A percentile compares a stretch with the other conserved stretches of the same genome.
Evolutionary conservation across 2,113 vertebrate species (phyloP).

Genomic region (Osmerus eperlanus): DNA sequence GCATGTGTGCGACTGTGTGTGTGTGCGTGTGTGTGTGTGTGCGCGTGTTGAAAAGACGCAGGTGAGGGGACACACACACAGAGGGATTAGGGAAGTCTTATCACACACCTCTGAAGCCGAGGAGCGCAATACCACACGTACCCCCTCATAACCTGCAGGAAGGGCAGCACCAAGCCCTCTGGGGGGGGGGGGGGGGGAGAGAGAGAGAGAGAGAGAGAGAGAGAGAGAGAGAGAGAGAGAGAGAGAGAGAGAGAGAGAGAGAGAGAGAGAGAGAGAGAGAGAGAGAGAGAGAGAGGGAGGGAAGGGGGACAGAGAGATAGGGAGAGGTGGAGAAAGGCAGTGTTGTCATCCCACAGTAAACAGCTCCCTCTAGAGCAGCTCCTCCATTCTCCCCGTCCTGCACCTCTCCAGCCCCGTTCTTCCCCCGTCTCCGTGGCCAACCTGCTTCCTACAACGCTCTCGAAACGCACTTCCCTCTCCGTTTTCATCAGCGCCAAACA

Average conservation of each 20-base stretch:
- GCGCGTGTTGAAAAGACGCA: too few relatives aligned
- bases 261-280: background rate
- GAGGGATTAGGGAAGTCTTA: constrained; percentile 38
- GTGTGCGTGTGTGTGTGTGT: too few relatives aligned
- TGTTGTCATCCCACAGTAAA: constrained; percentile 53
- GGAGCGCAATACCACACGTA: constrained; percentile 47
- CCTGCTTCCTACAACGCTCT: background rate
- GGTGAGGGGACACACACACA: constrained; percentile 6
- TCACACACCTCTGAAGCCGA: constrained; percentile 36
- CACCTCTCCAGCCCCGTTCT: background rate
- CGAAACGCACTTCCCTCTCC: too few relatives aligned
- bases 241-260: background rate
- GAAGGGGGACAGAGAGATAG: background rate
- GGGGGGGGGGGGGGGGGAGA: too few relatives aligned
- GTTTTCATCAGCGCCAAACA: too few relatives aligned
- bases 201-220: too few relatives aligned
- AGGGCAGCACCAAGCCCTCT: too few relatives aligned
- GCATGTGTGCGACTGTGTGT: background rate
- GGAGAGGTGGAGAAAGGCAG: constrained; percentile 6
- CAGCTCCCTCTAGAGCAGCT: constrained; percentile 68
- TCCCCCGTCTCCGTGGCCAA: background rate
- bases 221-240: background rate
- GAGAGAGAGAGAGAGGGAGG: constrained; percentile 6
- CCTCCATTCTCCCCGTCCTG: constrained; percentile 5
- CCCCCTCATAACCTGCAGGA: background rate